These are phyloP conservation scores for Gymnarchus niloticus DNA, from an alignment of 2,113 vertebrate genomes.

Conservation along the genomic window DNA sequence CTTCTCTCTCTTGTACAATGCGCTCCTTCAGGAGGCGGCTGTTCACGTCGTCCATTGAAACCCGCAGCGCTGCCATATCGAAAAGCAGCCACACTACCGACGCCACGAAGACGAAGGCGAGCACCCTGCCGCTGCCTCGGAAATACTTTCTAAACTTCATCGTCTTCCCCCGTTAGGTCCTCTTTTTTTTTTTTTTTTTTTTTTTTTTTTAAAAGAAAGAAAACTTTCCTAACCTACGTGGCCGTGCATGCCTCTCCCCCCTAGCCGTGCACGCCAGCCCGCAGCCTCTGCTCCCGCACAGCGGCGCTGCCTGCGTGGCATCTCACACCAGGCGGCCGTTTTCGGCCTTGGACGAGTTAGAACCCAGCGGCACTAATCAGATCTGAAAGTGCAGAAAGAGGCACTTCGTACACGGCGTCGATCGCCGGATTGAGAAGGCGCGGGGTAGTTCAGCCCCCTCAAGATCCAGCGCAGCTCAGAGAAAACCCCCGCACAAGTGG, in stretches of 20 bases:
- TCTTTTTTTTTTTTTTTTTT: too few species aligned
- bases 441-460: not conserved
- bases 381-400: not conserved
- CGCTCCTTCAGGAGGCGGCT: conserved; percentile 57
- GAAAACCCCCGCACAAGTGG: not conserved
- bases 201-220: too few species aligned
- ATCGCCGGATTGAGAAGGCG: not conserved
- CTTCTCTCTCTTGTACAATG: conserved; percentile 46
- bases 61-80: conserved; percentile 85
- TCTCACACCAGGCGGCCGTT: conserved; percentile 9
- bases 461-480: not conserved
- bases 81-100: conserved; percentile 87
- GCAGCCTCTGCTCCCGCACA: not conserved
- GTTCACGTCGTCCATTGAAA: conserved; percentile 74
- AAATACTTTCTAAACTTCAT: conserved; percentile 74
- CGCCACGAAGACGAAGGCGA: conserved; percentile 78
- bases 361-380: not conserved
- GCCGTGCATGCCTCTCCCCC: not conserved
- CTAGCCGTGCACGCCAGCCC: not conserved
- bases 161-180: conserved; percentile 32
- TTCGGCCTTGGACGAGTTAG: conserved; percentile 4
- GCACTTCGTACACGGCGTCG: not conserved
- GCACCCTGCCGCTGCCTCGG: conserved; percentile 76
- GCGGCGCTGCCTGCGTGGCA: conserved; percentile 39
- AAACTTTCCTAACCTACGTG: too few species aligned